These are phyloP conservation scores for Toxotes chatareus DNA, from an alignment of 2,113 vertebrate species.

Conservation along the genomic window DNA sequence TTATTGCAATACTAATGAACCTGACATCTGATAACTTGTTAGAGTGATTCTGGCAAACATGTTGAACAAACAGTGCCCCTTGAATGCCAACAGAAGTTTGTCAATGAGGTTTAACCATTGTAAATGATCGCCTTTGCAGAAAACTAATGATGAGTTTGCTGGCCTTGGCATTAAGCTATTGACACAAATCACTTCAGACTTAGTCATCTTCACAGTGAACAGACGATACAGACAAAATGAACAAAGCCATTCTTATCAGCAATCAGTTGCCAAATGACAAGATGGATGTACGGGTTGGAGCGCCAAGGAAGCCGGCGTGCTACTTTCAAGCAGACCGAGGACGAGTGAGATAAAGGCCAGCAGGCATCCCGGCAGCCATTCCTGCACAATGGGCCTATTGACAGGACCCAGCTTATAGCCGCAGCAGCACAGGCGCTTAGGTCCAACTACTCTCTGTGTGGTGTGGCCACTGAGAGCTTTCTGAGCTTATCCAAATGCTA, in stretches of 20 bases:
- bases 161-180: slow-evolving; percentile 64
- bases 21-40: slow-evolving; percentile 10
- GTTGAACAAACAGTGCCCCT: slow-evolving; percentile 28
- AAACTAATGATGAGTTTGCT: slow-evolving; percentile 75
- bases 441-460: slow-evolving; percentile 73
- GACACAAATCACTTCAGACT: slow-evolving; percentile 69
- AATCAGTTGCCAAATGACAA: slow-evolving; percentile 66
- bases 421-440: slow-evolving; percentile 60
- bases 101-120: slow-evolving; percentile 51
- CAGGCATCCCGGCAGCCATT: slow-evolving; percentile 67
- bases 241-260: slow-evolving; percentile 72
- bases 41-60: slow-evolving; percentile 14
- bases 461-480: slow-evolving; percentile 75
- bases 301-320: slow-evolving; percentile 58
- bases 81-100: slow-evolving; percentile 40
- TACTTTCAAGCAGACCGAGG: slow-evolving; percentile 63
- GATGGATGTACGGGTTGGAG: slow-evolving; percentile 55
- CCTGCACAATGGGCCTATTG: slow-evolving; percentile 80
- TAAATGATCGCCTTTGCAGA: slow-evolving; percentile 63
- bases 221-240: slow-evolving; percentile 66
- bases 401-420: slow-evolving; percentile 70
- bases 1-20: not conserved
- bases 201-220: slow-evolving; percentile 69
- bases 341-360: slow-evolving; percentile 66
- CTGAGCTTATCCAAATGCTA: slow-evolving; percentile 83